These are phyloP conservation scores for Motacilla alba DNA, from an alignment of 2,113 vertebrate genomes.

Conservation along the genomic window DNA sequence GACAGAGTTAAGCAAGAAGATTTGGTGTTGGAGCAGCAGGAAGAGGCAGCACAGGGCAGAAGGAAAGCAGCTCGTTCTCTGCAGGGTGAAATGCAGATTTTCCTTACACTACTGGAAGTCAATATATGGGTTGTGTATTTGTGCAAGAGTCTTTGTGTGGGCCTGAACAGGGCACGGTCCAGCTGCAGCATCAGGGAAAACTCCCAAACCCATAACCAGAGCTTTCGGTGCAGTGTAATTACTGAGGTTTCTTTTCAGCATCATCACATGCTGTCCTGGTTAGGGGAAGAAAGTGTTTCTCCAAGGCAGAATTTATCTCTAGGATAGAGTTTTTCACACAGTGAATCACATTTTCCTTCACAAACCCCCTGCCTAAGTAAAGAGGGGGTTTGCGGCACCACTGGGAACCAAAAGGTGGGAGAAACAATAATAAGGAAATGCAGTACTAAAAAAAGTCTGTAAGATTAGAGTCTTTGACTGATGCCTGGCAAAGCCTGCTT, in stretches of 20 bases:
- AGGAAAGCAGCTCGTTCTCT: neutral
- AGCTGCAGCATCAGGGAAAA: neutral
- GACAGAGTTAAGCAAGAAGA: neutral
- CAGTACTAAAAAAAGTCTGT: neutral
- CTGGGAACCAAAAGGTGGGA: neutral
- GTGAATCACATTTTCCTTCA: neutral
- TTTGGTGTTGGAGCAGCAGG: neutral
- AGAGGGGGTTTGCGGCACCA: neutral
- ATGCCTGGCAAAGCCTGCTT: neutral
- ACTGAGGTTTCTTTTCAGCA: neutral
- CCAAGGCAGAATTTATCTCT: neutral
- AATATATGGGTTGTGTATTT: accelerated
- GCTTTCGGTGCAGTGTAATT: neutral
- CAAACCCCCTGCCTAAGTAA: neutral
- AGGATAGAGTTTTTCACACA: neutral
- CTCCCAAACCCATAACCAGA: neutral
- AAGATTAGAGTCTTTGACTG: neutral
- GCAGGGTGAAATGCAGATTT: neutral
- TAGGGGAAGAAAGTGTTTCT: neutral
- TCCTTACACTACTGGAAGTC: neutral
- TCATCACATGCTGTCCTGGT: neutral
- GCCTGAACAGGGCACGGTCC: neutral
- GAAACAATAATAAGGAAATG: neutral
- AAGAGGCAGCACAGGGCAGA: neutral
- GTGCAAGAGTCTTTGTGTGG: neutral